Percentiles rank a stretch among this genome's conserved stretches.
phyloP scores from a whole-genome alignment of 2,797 vertebrate genomes.

The Prionace glauca region DNA sequence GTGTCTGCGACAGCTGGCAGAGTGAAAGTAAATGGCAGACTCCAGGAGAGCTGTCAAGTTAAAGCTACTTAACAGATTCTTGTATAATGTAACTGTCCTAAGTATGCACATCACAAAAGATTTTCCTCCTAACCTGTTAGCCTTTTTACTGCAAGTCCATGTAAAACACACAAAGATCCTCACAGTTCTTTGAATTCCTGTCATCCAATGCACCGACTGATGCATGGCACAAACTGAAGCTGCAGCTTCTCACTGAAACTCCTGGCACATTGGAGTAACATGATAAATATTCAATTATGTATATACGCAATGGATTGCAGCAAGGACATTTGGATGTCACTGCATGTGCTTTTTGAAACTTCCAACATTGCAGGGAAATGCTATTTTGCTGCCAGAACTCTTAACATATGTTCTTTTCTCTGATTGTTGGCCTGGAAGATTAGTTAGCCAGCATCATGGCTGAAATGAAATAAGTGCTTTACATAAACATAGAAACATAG shows the following conservation, averaged over 20 bases:
- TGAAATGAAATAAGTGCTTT: not conserved
- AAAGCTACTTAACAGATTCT: not conserved
- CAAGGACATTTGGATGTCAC: not conserved
- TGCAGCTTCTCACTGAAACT: not conserved
- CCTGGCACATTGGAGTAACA: not conserved
- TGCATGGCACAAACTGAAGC: not conserved
- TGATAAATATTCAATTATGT: not conserved
- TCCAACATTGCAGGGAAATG: not conserved
- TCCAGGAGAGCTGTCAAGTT: not conserved
- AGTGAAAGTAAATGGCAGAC: not conserved
- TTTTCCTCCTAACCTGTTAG: not conserved
- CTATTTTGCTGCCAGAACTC: not conserved
- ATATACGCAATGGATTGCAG: not conserved
- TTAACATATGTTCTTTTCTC: not conserved
- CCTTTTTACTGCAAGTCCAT: not conserved
- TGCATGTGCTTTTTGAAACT: not conserved
- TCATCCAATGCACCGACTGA: not conserved
- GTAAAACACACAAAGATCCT: not conserved
- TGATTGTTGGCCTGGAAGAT: not conserved
- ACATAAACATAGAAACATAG: not conserved
- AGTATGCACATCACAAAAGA: not conserved
- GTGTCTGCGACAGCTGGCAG: not conserved
- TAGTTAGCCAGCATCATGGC: not conserved
- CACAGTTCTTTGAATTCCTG: not conserved
- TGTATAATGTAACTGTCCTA: not conserved